Base-by-base conservation (phyloP, 1,140 invertebrate genomes). In the Drosophila persimilis region DNA sequence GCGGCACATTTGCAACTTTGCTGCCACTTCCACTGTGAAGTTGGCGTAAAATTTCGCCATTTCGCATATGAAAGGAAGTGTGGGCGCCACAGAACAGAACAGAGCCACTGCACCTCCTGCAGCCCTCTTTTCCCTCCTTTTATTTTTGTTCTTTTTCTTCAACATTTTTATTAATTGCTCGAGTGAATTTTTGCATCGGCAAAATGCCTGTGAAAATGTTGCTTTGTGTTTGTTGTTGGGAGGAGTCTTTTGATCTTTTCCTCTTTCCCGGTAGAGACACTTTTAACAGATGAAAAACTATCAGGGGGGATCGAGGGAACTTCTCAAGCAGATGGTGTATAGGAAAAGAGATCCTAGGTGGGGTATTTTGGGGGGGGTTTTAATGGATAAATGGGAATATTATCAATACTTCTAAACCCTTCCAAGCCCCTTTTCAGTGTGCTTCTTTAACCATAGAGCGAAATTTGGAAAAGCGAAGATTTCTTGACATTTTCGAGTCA, bases 41-140 rank as follows among this genome's bases (percentile, higher is more conserved):
- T 75, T 81, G 80, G 80, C 83, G 81, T 86, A 86, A 86, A 86
- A 86, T 86, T 86, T 86, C 74, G 35, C 86, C 80, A 86, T 86
- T 86, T 86, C 81, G 73, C 83, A 86, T 86, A 86, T 86, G 81
- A 86, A 86, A 86, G 83, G 81, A 86, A 86, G 81, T 86, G 81
- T 85, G 81, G 81, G 81, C 81, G 81, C 80, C 81, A 71, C 35
- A 39, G 11, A 11, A 39, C 31, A 9, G 35, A 39, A 13, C 11
- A 39, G 35, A 39, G 35, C 0, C 24, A 26, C 24, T 26, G 24
- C 24, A 26, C 24, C 24, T 26, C 24, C 24, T 26, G 24, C 24
- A 17, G 24, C 5, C 47, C 48, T 47, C 56, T 75, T 71, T 65
- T 73, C 44, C n/a, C 7, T 26, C 43, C 46, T 54, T 62, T 45